phyloP scores from a whole-genome alignment of 2,797 vertebrate species.

The Choloepus didactylus region DNA sequence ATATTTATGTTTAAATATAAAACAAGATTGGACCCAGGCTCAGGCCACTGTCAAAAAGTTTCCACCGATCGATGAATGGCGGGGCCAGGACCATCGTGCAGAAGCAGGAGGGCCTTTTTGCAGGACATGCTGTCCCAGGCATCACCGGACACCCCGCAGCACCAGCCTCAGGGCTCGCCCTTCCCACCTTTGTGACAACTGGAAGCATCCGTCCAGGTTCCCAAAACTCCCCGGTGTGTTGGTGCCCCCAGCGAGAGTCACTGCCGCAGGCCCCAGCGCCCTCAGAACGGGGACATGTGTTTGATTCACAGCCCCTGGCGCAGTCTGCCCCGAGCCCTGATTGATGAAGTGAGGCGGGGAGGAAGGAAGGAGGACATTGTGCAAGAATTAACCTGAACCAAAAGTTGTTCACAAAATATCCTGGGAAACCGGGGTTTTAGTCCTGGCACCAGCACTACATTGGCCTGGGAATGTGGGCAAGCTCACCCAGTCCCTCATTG shows the following conservation, averaged over 20 bases:
- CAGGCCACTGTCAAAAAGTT: too few relatives aligned
- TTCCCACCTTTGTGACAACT: background rate
- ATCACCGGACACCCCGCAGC: background rate
- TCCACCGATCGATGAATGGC: rapidly evolving
- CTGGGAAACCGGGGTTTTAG: background rate
- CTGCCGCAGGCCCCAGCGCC: rapidly evolving
- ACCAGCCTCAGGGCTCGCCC: too few relatives aligned
- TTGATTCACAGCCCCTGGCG: too few relatives aligned
- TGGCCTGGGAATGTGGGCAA: background rate
- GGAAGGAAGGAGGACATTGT: too few relatives aligned
- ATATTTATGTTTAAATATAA: background rate
- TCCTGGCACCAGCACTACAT: too few relatives aligned
- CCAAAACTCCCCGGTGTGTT: background rate
- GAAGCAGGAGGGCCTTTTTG: background rate
- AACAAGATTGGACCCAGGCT: background rate
- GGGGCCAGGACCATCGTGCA: background rate
- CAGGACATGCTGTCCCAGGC: background rate
- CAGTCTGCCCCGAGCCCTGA: too few relatives aligned
- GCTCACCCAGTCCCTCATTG: background rate
- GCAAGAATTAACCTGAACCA: background rate
- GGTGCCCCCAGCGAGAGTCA: background rate
- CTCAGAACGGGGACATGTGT: background rate
- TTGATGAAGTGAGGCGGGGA: background rate
- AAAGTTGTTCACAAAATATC: background rate
- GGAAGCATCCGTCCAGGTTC: background rate